Conservation (phyloP, 2,113 vertebrate genomes). For the Nesoenas mayeri region DNA sequence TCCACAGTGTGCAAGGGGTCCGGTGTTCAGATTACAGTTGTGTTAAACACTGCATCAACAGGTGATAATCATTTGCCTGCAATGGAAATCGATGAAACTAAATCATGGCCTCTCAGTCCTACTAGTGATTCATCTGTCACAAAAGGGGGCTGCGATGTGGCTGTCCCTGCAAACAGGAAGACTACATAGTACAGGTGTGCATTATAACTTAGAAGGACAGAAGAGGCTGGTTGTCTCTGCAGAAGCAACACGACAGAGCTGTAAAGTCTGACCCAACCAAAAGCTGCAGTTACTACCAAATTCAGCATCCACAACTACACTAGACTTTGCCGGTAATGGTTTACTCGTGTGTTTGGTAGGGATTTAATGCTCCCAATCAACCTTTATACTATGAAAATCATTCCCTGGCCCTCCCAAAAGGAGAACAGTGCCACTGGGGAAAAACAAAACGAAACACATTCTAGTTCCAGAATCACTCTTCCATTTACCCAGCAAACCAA, state of each 20-base stretch:
- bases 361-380: neutral
- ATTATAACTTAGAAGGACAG: neutral
- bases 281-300: neutral
- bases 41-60: neutral
- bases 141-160: neutral
- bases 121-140: neutral
- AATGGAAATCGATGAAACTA: neutral
- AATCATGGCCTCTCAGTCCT: neutral
- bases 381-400: neutral
- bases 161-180: neutral
- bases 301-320: neutral
- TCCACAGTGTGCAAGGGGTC: neutral
- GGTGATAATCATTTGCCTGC: neutral
- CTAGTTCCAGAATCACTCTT: neutral
- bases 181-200: neutral
- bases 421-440: neutral
- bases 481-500: constrained; percentile 46
- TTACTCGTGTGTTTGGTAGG: neutral
- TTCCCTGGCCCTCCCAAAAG: neutral
- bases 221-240: neutral
- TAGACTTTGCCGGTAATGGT: neutral
- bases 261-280: neutral
- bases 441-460: neutral
- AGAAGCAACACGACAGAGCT: neutral
- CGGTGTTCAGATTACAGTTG: neutral